Conservation (phyloP, 2,888 invertebrate genomes). For the Heliconius ethilla region DNA sequence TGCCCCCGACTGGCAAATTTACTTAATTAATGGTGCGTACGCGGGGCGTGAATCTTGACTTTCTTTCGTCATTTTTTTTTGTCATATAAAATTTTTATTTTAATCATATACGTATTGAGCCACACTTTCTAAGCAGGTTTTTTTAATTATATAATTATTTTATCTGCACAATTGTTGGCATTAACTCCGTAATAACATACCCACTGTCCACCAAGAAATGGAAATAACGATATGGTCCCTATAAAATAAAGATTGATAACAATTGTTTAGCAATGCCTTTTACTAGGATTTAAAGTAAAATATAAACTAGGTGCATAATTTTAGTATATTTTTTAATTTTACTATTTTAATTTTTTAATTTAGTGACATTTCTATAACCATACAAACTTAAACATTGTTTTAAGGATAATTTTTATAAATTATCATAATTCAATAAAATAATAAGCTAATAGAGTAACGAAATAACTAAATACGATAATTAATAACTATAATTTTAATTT, state of each 20-base stretch:
- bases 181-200: neutral
- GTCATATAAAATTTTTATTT: constrained; percentile 2
- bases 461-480: neutral
- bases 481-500: neutral
- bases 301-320: neutral
- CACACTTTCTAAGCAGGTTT: constrained; percentile 16
- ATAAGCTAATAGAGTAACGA: neutral
- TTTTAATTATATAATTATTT: constrained; percentile 11
- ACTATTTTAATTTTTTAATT: neutral
- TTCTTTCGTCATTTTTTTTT: constrained; percentile 24
- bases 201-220: neutral
- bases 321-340: neutral
- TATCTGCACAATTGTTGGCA: neutral
- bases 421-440: neutral
- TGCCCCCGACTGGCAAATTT: constrained; percentile 34
- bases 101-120: neutral
- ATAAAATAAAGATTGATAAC: neutral
- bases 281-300: neutral
- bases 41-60: constrained; percentile 20
- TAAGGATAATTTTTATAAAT: neutral
- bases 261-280: neutral
- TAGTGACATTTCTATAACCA: neutral
- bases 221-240: neutral
- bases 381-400: neutral
- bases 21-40: constrained; percentile 35